Base-by-base conservation (phyloP, 2,888 invertebrate species). In the Creontiades dilutus region DNA sequence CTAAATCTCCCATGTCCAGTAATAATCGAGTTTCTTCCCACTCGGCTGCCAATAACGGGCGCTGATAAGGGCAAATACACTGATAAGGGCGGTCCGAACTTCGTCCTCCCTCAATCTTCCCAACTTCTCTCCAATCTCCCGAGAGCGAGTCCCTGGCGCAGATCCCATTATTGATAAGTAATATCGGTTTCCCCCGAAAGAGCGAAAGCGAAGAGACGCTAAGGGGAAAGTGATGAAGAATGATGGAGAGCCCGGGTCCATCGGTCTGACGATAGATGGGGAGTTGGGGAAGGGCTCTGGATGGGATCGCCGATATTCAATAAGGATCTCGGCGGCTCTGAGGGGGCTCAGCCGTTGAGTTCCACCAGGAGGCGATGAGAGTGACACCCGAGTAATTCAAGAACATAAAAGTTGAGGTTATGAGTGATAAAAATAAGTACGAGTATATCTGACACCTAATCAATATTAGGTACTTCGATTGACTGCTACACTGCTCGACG, bases 151-250 rank as follows among this genome's bases (percentile, higher is more conserved):
- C 27, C 57, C 68, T 68, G 68, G 68, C 68, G 68, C 68, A 68
- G 68, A 68, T 68, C 68, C 68, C 68, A 68, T 68, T 68, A 68
- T 68, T 68, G 68, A 68, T 68, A 68, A 68, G 68, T 68, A 68
- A 68, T 68, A 68, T 68, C 68, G 68, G 68, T 68, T 68, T 68
- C 27, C 19, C 68, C 61, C 68, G 23, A 68, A 68, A 68, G 68
- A 68, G 68, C 68, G n/a, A 19, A 27, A n/a, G 7, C 57, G 23
- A 68, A 11, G 52, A 52, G 68, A 68, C 68, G 68, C 68, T 68
- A 68, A 68, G 68, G 68, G 68, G 68, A 68, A 68, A 68, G 68
- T 68, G 68, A 68, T 68, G 68, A 68, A 68, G 68, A 68, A 68
- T 68, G 68, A 68, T 68, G 68, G 68, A 68, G 68, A 57, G 57